Percentiles rank a stretch among this genome's conserved stretches.
Conservation (phyloP, 2,797 vertebrate genomes). For the Sebastolobus altivelis region DNA sequence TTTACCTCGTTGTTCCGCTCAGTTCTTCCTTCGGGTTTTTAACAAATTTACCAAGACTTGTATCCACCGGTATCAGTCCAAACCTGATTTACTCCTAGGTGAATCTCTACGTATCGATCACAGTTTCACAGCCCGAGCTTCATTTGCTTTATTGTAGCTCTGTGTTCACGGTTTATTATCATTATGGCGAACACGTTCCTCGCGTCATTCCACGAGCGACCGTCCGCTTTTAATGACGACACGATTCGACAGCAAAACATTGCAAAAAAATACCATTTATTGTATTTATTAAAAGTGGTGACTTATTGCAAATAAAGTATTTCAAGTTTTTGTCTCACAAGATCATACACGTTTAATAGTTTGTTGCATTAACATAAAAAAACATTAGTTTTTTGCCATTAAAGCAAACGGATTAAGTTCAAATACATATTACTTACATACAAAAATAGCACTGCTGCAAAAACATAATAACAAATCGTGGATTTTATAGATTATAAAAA, state of each 20-base stretch:
- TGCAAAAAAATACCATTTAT: conserved; percentile 16
- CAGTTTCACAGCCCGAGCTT: conserved; percentile 32
- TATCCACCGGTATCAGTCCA: conserved; percentile 18
- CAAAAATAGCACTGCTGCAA: not conserved
- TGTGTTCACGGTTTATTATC: conserved; percentile 85
- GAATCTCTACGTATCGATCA: not conserved
- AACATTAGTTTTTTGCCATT: not conserved
- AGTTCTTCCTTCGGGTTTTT: conserved; percentile 56
- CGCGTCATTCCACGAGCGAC: conserved; percentile 79
- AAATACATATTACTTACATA: not conserved
- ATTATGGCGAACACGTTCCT: conserved; percentile 87
- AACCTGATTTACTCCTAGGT: not conserved
- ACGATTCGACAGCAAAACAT: conserved; percentile 47
- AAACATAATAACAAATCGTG: not conserved
- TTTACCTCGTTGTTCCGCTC: conserved; percentile 80
- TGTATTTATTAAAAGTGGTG: conserved; percentile 28
- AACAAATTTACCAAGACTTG: conserved; percentile 5
- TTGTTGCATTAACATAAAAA: not conserved
- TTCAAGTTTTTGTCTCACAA: not conserved
- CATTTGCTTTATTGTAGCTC: conserved; percentile 68
- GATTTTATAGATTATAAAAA: not conserved
- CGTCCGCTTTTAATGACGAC: conserved; percentile 76
- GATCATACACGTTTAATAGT: not conserved
- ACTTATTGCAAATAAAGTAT: not conserved
- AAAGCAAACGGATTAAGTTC: not conserved